phyloP scores from a whole-genome alignment of 2,113 vertebrate species.

The Gnathonemus echidnorhynchus region DNA sequence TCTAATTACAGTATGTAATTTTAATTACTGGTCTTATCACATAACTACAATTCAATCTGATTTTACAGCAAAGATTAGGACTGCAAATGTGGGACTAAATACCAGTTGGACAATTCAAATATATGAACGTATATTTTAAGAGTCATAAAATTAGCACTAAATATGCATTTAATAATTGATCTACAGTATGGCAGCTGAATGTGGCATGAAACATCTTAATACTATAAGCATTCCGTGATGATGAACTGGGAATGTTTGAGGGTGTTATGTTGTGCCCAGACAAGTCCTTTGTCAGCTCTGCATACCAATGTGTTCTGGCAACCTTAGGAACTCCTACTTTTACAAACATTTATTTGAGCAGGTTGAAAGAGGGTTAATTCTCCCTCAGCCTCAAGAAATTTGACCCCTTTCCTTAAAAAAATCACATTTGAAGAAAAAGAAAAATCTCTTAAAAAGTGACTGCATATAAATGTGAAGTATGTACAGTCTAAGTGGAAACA shows the following conservation, averaged over 20 bases:
- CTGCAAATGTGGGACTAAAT: background rate
- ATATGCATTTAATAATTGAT: background rate
- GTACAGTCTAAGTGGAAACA: background rate
- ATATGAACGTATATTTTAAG: background rate
- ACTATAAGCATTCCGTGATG: background rate
- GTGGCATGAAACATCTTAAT: background rate
- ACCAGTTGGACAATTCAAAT: background rate
- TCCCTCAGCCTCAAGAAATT: background rate
- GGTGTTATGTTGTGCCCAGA: background rate
- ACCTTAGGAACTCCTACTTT: background rate
- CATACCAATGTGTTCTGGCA: slow-evolving; percentile 1
- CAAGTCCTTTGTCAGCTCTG: slow-evolving; percentile 9
- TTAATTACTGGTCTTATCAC: background rate
- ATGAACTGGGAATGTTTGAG: background rate
- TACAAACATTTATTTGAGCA: background rate
- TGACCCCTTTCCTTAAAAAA: background rate
- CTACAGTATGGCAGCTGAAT: background rate
- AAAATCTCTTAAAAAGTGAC: background rate
- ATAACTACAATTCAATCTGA: background rate
- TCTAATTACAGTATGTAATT: background rate
- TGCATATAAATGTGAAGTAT: background rate
- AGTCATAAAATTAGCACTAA: background rate
- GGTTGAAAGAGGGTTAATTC: background rate
- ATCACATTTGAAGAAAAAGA: background rate
- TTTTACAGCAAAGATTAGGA: background rate